Evolutionary conservation across 2,797 vertebrate genomes (phyloP).

Genomic region (Arrhamphus sclerolepis): DNA sequence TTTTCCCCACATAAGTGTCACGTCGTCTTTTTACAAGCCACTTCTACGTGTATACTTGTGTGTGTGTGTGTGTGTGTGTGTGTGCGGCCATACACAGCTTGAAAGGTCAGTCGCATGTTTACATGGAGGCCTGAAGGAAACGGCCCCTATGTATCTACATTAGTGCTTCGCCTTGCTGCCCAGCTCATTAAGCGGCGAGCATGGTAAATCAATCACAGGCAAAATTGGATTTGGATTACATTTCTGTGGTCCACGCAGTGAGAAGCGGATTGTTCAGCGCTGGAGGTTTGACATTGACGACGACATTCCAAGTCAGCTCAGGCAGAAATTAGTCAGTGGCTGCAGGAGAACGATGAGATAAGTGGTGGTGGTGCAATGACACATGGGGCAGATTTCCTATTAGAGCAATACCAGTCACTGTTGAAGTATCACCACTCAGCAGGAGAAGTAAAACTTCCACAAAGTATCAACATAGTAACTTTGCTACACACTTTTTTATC

Average conservation of each 20-base stretch:
- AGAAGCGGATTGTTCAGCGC: constrained; percentile 50
- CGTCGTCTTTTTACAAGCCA: constrained; percentile 23
- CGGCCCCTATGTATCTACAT: constrained; percentile 68
- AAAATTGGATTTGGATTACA: constrained; percentile 75
- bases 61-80: background rate
- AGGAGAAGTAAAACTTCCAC: no score
- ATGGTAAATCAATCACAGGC: constrained; percentile 73
- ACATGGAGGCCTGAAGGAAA: constrained; percentile 60
- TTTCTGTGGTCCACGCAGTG: constrained; percentile 51
- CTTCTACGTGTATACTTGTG: no score
- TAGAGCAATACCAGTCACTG: constrained; percentile 7
- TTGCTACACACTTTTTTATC: no score
- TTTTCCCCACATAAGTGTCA: constrained; percentile 43
- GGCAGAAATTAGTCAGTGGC: constrained; percentile 57
- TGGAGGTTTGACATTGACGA: constrained; percentile 63
- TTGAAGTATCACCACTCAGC: constrained; percentile 6
- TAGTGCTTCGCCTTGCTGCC: constrained; percentile 68
- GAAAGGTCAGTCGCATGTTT: constrained; percentile 57
- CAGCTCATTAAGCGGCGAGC: constrained; percentile 69
- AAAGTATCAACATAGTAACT: no score
- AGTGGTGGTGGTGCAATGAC: constrained; percentile 40
- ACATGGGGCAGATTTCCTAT: constrained; percentile 29
- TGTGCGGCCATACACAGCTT: background rate
- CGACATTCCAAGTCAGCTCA: constrained; percentile 62
- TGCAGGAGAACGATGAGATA: constrained; percentile 29